phyloP scores from a whole-genome alignment of 1,140 invertebrate genomes.

The Metopolophium dirhodum region DNA sequence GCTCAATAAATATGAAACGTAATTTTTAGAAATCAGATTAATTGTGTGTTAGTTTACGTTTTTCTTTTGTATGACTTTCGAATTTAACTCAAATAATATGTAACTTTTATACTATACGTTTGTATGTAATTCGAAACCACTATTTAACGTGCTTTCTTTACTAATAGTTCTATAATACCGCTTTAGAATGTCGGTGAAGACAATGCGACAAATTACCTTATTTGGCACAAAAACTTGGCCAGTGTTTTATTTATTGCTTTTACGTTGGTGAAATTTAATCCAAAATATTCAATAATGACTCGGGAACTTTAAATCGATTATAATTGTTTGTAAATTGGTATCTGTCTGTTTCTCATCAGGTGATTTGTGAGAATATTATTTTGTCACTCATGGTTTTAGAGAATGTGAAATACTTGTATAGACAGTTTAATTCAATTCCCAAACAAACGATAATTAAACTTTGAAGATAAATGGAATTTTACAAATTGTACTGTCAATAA shows the following conservation, averaged over 20 bases:
- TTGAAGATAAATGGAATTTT: neutral
- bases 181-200: neutral
- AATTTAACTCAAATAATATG: conserved; percentile 4
- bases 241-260: neutral
- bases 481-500: conserved; percentile 8
- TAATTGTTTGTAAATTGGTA: neutral
- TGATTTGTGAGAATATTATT: conserved; percentile 6
- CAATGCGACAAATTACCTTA: conserved; percentile 34
- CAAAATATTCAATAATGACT: neutral
- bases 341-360: neutral
- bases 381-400: neutral
- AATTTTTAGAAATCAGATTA: neutral
- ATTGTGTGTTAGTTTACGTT: neutral
- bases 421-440: neutral
- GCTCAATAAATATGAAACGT: neutral
- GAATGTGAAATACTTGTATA: neutral
- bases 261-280: conserved; percentile 39
- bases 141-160: conserved; percentile 28
- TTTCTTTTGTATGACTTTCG: conserved; percentile 22
- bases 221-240: conserved; percentile 48
- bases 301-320: neutral
- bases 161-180: neutral
- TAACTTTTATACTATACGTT: neutral
- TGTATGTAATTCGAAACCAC: neutral
- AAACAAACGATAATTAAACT: neutral